phyloP scores from a whole-genome alignment of 1,140 invertebrate genomes.

The Carposina sasakii region DNA sequence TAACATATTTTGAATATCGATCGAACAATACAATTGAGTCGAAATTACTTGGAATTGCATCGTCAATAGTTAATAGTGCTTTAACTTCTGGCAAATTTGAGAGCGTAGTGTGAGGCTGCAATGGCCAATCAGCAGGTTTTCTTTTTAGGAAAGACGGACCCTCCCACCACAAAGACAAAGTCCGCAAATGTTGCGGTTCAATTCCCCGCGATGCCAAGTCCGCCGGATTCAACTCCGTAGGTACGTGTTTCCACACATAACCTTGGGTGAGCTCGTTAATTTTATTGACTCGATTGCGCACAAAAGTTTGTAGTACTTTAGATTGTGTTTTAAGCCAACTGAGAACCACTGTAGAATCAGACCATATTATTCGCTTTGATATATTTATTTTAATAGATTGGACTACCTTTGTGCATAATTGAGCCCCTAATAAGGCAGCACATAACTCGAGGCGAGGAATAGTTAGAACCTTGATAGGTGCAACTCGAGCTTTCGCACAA shows the following conservation, averaged over 20 bases:
- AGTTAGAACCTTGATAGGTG: slow-evolving; percentile 8
- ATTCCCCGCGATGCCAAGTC: slow-evolving; percentile 12
- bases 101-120: not conserved
- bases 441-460: slow-evolving; percentile 13
- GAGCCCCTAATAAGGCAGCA: not conserved
- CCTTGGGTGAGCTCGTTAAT: slow-evolving; percentile 11
- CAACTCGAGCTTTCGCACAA: slow-evolving; percentile 8
- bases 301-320: slow-evolving; percentile 13
- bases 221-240: slow-evolving; percentile 8
- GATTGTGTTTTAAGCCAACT: slow-evolving; percentile 10
- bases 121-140: not conserved
- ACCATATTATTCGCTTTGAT: slow-evolving; percentile 3
- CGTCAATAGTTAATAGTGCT: too few relatives aligned
- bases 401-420: not conserved
- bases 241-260: slow-evolving; percentile 6
- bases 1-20: slow-evolving; percentile 8
- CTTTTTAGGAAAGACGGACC: slow-evolving; percentile 1
- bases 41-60: not conserved
- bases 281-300: slow-evolving; percentile 13
- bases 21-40: slow-evolving; percentile 12
- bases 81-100: too few relatives aligned
- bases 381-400: not conserved
- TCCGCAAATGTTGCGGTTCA: not conserved
- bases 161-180: not conserved
- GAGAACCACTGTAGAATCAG: slow-evolving; percentile 14